Percentiles rank a stretch among this genome's conserved stretches.
phyloP scores from a whole-genome alignment of 2,888 invertebrate genomes.

The Drosophila borealis region DNA sequence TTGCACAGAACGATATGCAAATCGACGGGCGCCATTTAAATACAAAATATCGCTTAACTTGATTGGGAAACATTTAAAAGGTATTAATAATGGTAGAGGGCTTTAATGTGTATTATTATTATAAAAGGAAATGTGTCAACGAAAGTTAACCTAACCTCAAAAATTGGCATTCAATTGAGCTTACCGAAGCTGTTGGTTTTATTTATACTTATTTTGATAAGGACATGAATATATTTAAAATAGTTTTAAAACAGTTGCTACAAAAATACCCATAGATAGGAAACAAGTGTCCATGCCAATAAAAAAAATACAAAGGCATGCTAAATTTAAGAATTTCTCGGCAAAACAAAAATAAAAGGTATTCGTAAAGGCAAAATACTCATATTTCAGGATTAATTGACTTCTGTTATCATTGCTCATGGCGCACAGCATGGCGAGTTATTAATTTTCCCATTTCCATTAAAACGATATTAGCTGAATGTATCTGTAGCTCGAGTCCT shows the following conservation, averaged over 20 bases:
- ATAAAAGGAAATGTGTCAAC: neutral
- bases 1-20: slow-evolving; percentile 19
- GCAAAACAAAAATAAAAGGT: no score
- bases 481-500: slow-evolving; percentile 9
- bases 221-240: no score
- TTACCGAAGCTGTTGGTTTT: neutral
- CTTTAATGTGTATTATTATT: neutral
- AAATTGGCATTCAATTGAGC: neutral
- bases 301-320: no score
- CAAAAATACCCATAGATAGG: no score
- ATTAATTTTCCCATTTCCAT: slow-evolving; percentile 56
- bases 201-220: neutral
- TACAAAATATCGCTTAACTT: slow-evolving; percentile 3
- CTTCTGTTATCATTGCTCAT: slow-evolving; percentile 32
- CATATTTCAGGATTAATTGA: slow-evolving; percentile 25
- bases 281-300: no score
- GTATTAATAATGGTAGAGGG: neutral
- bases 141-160: neutral
- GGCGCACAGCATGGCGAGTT: slow-evolving; percentile 26
- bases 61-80: slow-evolving; percentile 3
- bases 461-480: slow-evolving; percentile 39
- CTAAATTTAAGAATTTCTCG: no score
- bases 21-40: slow-evolving; percentile 12
- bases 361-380: neutral
- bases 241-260: no score